phyloP scores from a whole-genome alignment of 1,140 invertebrate genomes.

The Conopomorpha cramerella region DNA sequence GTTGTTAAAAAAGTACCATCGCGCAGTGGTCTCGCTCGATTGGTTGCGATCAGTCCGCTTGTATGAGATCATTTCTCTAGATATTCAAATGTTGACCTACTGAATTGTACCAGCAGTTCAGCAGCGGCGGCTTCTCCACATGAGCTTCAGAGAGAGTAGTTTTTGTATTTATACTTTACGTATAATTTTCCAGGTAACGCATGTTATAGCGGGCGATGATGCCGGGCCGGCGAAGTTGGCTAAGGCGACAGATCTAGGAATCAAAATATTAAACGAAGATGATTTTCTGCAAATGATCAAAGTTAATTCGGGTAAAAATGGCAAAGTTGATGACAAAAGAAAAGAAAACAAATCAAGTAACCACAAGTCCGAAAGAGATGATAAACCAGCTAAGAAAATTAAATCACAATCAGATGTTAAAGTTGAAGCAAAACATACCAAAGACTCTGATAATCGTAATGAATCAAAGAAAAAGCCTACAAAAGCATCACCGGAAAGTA shows the following conservation, averaged over 20 bases:
- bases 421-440: too few relatives aligned
- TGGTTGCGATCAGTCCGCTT: too few relatives aligned
- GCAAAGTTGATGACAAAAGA: constrained; percentile 2
- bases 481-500: constrained; percentile 5
- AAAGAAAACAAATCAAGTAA: constrained; percentile 11
- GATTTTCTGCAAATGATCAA: constrained; percentile 81
- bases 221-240: constrained; percentile 81
- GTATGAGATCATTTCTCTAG: too few relatives aligned
- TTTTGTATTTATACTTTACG: constrained; percentile 5
- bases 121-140: too few relatives aligned
- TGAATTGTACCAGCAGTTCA: too few relatives aligned
- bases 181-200: constrained; percentile 66
- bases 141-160: too few relatives aligned
- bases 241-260: constrained; percentile 74
- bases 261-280: constrained; percentile 80
- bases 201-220: constrained; percentile 83
- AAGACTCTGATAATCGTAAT: not conserved
- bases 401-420: too few relatives aligned
- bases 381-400: constrained; percentile 11
- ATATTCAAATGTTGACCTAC: too few relatives aligned
- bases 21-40: too few relatives aligned
- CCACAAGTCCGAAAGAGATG: constrained; percentile 7
- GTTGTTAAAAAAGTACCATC: too few relatives aligned
- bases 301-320: constrained; percentile 12
- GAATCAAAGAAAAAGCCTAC: not conserved